Percentiles rank a stretch among this genome's conserved stretches.
phyloP scores from a whole-genome alignment of 2,113 vertebrate species.

The Bothrops jararaca region DNA sequence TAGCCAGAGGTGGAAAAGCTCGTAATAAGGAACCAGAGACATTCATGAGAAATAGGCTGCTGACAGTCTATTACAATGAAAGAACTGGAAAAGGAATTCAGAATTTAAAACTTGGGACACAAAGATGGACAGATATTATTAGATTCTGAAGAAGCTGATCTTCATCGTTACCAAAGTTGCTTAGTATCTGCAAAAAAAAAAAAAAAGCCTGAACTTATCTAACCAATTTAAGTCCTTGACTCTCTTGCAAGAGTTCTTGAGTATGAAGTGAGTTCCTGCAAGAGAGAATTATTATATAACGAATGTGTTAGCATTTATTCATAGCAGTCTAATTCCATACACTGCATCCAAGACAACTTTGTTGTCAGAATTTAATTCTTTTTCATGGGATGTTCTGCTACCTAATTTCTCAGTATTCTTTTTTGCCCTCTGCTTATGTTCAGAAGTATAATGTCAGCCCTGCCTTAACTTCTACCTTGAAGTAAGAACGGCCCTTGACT shows the following conservation, averaged over 20 bases:
- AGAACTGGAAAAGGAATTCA: not conserved
- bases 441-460: not conserved
- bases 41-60: not conserved
- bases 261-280: not conserved
- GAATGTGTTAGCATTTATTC: not conserved
- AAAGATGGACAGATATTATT: too few species aligned
- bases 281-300: not conserved
- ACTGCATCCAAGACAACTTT: not conserved
- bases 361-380: not conserved
- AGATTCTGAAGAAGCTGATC: too few species aligned
- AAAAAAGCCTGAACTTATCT: too few species aligned
- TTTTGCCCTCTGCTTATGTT: not conserved
- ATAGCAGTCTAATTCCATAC: not conserved
- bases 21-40: not conserved
- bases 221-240: too few species aligned
- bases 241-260: too few species aligned
- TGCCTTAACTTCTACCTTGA: too few species aligned
- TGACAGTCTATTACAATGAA: not conserved
- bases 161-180: too few species aligned
- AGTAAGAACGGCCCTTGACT: too few species aligned
- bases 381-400: not conserved
- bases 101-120: too few species aligned
- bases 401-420: not conserved
- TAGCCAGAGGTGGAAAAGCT: not conserved
- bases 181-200: too few species aligned